These are phyloP conservation scores for Phrixothrix hirtus DNA, from an alignment of 2,888 invertebrate genomes.

Conservation along the genomic window DNA sequence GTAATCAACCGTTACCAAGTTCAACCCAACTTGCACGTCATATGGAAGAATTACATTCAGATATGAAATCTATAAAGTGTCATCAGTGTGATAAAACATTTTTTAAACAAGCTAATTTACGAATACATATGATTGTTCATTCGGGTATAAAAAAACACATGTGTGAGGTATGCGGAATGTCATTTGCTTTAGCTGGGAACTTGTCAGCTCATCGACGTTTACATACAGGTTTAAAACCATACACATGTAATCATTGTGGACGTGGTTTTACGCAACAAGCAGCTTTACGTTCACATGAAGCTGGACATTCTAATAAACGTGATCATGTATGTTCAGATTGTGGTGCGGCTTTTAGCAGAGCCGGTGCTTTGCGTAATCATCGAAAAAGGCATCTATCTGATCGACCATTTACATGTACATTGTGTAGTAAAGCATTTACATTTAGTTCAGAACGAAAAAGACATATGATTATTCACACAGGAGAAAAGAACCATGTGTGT, in stretches of 20 bases:
- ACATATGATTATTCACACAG: constrained; percentile 41
- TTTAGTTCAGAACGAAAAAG: constrained; percentile 37
- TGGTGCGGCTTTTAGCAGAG: constrained; percentile 37
- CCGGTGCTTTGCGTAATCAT: constrained; percentile 37
- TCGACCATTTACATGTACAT: constrained; percentile 33
- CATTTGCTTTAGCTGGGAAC: constrained; percentile 36
- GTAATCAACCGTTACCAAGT: constrained; percentile 27
- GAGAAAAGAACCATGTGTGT: constrained; percentile 47
- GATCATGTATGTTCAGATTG: constrained; percentile 38
- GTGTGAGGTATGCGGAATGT: constrained; percentile 41
- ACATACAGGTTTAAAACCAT: constrained; percentile 40
- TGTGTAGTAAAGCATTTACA: constrained; percentile 38
- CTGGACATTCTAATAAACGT: constrained; percentile 33
- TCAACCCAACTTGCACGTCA: constrained; percentile 33
- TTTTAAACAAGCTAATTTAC: constrained; percentile 36
- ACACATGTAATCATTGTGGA: constrained; percentile 38
- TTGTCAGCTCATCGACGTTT: constrained; percentile 36
- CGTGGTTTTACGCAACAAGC: constrained; percentile 38
- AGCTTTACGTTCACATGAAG: constrained; percentile 39
- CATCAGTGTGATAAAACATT: constrained; percentile 37
- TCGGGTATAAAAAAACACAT: constrained; percentile 37
- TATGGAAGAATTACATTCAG: constrained; percentile 37
- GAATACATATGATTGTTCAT: constrained; percentile 37
- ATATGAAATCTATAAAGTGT: constrained; percentile 37
- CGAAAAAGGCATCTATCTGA: constrained; percentile 32